These are phyloP conservation scores for Drosophila repleta DNA, from an alignment of 1,140 invertebrate species.

Conservation along the genomic window DNA sequence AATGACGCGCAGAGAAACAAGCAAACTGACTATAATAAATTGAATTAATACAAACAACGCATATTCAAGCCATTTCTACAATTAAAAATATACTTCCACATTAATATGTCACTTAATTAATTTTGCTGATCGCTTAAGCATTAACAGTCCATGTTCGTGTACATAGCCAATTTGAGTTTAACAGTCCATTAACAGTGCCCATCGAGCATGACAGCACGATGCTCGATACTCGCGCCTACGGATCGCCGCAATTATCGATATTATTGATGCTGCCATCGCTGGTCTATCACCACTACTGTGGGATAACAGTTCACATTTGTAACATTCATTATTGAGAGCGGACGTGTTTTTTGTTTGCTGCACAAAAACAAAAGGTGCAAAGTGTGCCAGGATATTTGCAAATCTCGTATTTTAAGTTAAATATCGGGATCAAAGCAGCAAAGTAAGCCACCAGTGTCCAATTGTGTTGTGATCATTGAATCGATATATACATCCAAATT, in stretches of 20 bases:
- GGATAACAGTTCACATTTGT: slow-evolving; percentile 35
- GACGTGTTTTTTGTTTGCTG: slow-evolving; percentile 49
- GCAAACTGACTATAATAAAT: too few relatives aligned
- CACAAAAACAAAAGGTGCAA: slow-evolving; percentile 45
- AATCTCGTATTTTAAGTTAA: slow-evolving; percentile 40
- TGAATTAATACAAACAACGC: neutral
- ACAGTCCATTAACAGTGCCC: neutral
- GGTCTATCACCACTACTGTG: slow-evolving; percentile 9
- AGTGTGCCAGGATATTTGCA: slow-evolving; percentile 49
- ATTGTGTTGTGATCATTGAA: slow-evolving; percentile 33
- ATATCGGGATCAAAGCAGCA: slow-evolving; percentile 37
- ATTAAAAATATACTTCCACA: neutral
- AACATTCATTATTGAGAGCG: slow-evolving; percentile 44
- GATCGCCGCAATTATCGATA: slow-evolving; percentile 11
- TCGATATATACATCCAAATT: neutral
- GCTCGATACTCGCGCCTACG: slow-evolving; percentile 1
- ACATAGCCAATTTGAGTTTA: neutral
- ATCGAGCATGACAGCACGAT: neutral
- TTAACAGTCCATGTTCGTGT: too few relatives aligned
- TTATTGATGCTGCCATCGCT: slow-evolving; percentile 3
- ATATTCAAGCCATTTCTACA: neutral
- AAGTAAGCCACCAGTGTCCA: slow-evolving; percentile 37
- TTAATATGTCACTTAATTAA: neutral
- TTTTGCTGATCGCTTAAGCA: neutral
- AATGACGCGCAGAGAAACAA: too few relatives aligned